Evolutionary conservation across 1,140 invertebrate genomes (phyloP), one percentile per base, ranked within the genome.

Genomic region (Polyergus mexicanus): DNA sequence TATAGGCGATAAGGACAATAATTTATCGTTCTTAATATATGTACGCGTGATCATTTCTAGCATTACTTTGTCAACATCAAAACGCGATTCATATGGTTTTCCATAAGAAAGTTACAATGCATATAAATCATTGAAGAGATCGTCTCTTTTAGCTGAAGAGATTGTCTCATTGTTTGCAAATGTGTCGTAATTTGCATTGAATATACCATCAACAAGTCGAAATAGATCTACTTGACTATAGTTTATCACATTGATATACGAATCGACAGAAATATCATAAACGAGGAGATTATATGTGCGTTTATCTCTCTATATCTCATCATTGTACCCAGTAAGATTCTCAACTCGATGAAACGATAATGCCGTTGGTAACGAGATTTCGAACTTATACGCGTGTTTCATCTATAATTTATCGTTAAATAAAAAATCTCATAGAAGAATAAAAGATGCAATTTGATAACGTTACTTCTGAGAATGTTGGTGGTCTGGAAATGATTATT

Each of bases 351-450:
- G 32, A 85, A 75, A 87, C 68, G 28, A 72, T 25, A 80, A 69
- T 41, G 38, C 66, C 47, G 22, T 84, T 77, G 63, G 72, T 72
- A 84, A 77, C 56, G 51, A 75, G 56, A 89, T 62, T 80, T 87
- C 76, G n/a, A 60, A 65, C 68, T 56, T 87, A 84, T 47, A 47
- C 38, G 35, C 69, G 76, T 66, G 76, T 76, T 88, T 71, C 69
- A 72, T 47, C 63, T 51, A 41, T 58, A 72, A 38, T 28, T 77
- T 88, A 63, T 69, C 80, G n/a, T 90, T 81, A 84, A 88, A 89
- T 89, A 90, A 92, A 85, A 77, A 77, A 92, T 76, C 41, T 87
- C 81, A 84, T 86, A 91, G 60, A 90, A 92, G 86, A 92, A 92
- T 86, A 87, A 88, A 84, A 85, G 71, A 87, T 85, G 74, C 83